phyloP scores from a whole-genome alignment of 2,113 vertebrate genomes.

The Hemicordylus capensis region DNA sequence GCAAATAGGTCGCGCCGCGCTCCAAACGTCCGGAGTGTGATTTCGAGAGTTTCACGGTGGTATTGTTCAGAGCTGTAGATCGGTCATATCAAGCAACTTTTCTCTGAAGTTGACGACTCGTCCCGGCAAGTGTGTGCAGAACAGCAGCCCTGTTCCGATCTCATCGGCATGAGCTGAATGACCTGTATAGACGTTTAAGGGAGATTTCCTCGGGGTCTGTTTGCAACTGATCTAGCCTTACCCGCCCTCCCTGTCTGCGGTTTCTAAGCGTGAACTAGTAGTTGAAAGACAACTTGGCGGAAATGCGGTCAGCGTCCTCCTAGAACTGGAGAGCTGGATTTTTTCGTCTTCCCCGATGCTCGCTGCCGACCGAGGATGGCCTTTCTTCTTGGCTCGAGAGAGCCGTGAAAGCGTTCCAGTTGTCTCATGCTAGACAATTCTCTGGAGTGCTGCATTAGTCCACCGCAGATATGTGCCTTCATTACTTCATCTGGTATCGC shows the following conservation, averaged over 20 bases:
- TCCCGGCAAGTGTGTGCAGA: too few relatives aligned
- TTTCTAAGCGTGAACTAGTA: constrained; percentile 21
- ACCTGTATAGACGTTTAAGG: neutral
- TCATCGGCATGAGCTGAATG: too few relatives aligned
- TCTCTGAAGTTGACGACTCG: too few relatives aligned
- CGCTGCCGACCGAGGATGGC: neutral
- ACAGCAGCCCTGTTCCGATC: too few relatives aligned
- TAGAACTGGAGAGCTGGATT: constrained; percentile 13
- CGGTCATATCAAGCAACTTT: too few relatives aligned
- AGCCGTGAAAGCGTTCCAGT: neutral
- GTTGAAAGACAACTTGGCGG: neutral
- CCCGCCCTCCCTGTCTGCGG: neutral
- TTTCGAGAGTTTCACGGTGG: too few relatives aligned
- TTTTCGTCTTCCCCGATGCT: neutral
- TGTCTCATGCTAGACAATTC: neutral
- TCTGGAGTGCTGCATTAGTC: neutral
- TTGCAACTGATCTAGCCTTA: neutral
- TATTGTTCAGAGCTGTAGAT: neutral
- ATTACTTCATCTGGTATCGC: neutral
- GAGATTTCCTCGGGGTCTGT: neutral
- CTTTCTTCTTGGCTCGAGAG: neutral
- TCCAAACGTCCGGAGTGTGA: too few relatives aligned
- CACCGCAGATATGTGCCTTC: neutral
- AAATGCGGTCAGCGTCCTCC: neutral
- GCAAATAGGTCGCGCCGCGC: too few relatives aligned